Evolutionary conservation across 2,888 invertebrate genomes (phyloP).

Genomic region (Drosophila bunnanda): DNA sequence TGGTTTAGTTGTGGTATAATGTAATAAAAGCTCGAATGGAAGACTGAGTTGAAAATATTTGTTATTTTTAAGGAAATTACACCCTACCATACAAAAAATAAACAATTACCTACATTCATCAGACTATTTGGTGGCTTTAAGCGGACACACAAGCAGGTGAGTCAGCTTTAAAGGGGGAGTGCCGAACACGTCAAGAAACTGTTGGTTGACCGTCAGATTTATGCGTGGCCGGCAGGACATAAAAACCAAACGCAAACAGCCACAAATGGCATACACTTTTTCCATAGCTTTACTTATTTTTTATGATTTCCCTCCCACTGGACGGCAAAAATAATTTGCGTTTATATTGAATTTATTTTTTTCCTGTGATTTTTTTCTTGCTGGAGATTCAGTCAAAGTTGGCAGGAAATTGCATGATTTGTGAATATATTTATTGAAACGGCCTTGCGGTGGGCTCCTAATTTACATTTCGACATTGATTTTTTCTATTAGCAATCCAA

Average conservation of each 20-base stretch:
- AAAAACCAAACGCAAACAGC: slow-evolving; percentile 29
- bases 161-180: slow-evolving; percentile 20
- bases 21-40: background rate
- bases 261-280: slow-evolving; percentile 22
- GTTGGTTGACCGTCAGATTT: slow-evolving; percentile 44
- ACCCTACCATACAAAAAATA: background rate
- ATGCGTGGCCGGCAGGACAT: slow-evolving; percentile 33
- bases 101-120: no score
- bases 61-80: background rate
- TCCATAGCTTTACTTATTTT: slow-evolving; percentile 19
- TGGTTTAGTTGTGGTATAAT: background rate
- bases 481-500: slow-evolving; percentile 34
- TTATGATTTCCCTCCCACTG: slow-evolving; percentile 13
- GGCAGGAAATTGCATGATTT: slow-evolving; percentile 60
- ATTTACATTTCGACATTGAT: slow-evolving; percentile 56
- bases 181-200: slow-evolving; percentile 21
- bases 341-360: slow-evolving; percentile 64
- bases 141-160: background rate
- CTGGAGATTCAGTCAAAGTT: slow-evolving; percentile 21
- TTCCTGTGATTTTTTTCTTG: slow-evolving; percentile 14
- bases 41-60: background rate
- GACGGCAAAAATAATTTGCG: slow-evolving; percentile 68
- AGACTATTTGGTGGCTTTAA: background rate
- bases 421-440: slow-evolving; percentile 71
- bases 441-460: slow-evolving; percentile 19